phyloP scores from a whole-genome alignment of 92 coral and sea anemone genomes.

The Phenganax subtilis region DNA sequence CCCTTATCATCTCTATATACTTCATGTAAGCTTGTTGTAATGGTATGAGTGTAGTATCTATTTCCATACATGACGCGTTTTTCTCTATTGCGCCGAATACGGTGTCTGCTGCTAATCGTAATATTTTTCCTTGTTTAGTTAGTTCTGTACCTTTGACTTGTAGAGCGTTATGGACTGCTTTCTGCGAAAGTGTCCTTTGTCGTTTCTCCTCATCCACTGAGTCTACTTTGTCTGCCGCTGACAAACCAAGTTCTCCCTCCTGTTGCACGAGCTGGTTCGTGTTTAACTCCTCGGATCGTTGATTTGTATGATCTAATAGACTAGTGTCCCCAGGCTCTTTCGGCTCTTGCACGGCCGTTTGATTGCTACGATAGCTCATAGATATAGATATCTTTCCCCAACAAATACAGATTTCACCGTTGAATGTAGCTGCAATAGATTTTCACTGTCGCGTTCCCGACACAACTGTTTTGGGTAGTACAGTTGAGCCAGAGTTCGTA shows the following conservation, averaged over 20 bases:
- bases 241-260: not conserved
- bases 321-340: not conserved
- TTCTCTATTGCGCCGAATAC: not conserved
- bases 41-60: not conserved
- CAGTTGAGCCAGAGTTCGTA: not conserved
- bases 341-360: not conserved
- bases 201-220: constrained; percentile 28
- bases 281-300: not conserved
- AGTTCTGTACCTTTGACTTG: constrained; percentile 15
- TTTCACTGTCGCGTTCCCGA: constrained; percentile 17
- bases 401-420: not conserved
- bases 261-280: not conserved
- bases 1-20: constrained; percentile 11
- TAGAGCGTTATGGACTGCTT: constrained; percentile 41
- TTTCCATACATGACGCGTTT: not conserved
- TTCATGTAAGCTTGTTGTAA: constrained; percentile 17
- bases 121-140: constrained; percentile 18
- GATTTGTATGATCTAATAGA: not conserved
- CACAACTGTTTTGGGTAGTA: not conserved
- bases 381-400: not conserved
- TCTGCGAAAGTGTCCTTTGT: constrained; percentile 33
- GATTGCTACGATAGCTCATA: not conserved
- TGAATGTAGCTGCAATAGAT: not conserved
- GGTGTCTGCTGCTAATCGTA: constrained; percentile 19
- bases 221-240: not conserved